A percentile compares a stretch with the other conserved stretches of the same genome.
Conservation (phyloP, 2,113 vertebrate species). For the Galeopterus variegatus region DNA sequence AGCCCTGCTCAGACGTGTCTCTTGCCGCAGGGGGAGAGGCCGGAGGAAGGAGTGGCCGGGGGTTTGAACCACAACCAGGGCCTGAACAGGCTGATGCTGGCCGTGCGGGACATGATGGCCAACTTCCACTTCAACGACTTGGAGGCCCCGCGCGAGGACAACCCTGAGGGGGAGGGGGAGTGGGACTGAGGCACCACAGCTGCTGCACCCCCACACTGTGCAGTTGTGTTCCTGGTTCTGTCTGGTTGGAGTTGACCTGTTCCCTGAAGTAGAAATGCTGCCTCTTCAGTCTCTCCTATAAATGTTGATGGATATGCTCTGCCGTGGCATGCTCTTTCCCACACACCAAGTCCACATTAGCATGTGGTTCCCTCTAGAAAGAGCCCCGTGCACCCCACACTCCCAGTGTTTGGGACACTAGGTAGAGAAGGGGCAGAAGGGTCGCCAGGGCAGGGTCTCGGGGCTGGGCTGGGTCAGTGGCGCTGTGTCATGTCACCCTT, state of each 20-base stretch:
- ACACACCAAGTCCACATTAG: not conserved
- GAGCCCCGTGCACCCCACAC: not conserved
- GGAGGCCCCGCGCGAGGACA: conserved; percentile 90
- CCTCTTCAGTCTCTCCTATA: not conserved
- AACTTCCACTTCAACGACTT: conserved; percentile 97
- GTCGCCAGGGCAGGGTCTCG: accelerated
- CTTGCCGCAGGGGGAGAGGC: conserved; percentile 90
- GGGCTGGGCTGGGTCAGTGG: too few species aligned
- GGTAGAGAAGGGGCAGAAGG: not conserved
- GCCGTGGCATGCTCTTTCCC: not conserved
- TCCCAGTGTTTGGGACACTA: not conserved
- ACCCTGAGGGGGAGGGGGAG: conserved; percentile 91
- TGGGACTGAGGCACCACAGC: conserved; percentile 88
- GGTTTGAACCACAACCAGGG: conserved; percentile 96
- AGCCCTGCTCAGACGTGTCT: conserved; percentile 43
- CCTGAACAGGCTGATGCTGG: conserved; percentile 97
- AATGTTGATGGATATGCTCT: not conserved
- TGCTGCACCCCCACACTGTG: not conserved
- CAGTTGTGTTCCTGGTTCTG: conserved; percentile 13
- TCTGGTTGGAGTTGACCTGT: not conserved
- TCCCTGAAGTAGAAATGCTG: not conserved
- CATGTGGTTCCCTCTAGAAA: too few species aligned
- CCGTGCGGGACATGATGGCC: conserved; percentile 98
- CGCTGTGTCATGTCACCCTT: too few species aligned
- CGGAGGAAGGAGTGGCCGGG: conserved; percentile 92